Conservation (phyloP, 2,797 vertebrate genomes). For the Prionace glauca region DNA sequence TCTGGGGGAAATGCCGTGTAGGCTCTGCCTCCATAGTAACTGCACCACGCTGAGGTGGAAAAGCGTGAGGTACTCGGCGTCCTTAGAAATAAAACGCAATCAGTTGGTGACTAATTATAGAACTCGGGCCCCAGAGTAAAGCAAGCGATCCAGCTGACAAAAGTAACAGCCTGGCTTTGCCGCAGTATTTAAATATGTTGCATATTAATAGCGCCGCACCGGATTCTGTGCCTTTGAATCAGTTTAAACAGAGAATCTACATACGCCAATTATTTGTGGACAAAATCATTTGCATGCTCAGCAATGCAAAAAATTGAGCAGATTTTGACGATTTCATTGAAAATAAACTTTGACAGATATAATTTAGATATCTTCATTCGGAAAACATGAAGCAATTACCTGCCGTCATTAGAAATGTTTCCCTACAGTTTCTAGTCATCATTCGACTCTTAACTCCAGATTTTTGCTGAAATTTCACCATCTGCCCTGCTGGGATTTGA, state of each 20-base stretch:
- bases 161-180: neutral
- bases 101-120: slow-evolving; percentile 29
- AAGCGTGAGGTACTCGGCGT: slow-evolving; percentile 32
- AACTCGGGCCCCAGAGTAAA: slow-evolving; percentile 9
- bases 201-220: neutral
- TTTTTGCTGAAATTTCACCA: too few relatives aligned
- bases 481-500: too few relatives aligned
- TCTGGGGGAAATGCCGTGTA: neutral
- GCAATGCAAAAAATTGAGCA: neutral
- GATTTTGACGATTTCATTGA: neutral
- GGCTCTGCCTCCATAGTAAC: slow-evolving; percentile 4
- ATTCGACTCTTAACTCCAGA: too few relatives aligned
- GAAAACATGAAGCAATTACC: neutral
- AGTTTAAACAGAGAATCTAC: neutral
- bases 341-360: neutral
- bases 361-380: neutral
- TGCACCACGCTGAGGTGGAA: neutral
- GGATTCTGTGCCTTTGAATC: neutral
- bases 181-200: neutral
- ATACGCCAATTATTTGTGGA: neutral
- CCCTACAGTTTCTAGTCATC: too few relatives aligned
- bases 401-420: too few relatives aligned
- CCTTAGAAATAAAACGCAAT: slow-evolving; percentile 18
- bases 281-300: neutral
- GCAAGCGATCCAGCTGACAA: neutral